Base-by-base conservation (phyloP, 2,888 invertebrate genomes). In the Drosophila acutilabella region DNA sequence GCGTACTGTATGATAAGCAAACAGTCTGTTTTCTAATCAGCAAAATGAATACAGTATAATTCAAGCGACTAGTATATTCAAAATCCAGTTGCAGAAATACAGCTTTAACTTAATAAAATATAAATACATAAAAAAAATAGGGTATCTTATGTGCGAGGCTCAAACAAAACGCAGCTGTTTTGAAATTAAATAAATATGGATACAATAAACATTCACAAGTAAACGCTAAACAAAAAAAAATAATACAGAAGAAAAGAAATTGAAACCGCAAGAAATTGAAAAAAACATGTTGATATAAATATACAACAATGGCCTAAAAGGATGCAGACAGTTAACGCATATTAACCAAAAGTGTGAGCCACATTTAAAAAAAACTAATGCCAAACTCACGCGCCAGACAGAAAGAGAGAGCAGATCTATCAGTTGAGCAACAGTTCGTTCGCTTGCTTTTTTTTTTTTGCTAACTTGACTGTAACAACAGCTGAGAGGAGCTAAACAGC, bases 331-430 rank as follows among this genome's bases (percentile, higher is more conserved):
- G 11, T 16, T 48, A 48, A 48, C 47, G 1, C 30, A 23, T 30
- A 14, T 3, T 23, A 41, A 13, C 16, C 30, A 18, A 16, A 41
- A 30, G 51, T 23, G 14, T 40, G 26, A 30, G 26, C 41, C 41
- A 47, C 13, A n/a, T 10, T 48, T 48, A 14, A 30, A 1, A 23
- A 8, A 36, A 38, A 67, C 74, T 85, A 81, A 81, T 77, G 36
- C 6, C 36, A 30, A 64, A 64, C 47, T 69, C 82, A 85, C 69
- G 82, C 59, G 50, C 69, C 74, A 72, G 74, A 74, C 73, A 33
- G 18, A 18, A 36, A 30, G 10, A 53, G 30, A 30, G 8, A 30
- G 30, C 6, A 8, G 30, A 8, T 30, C 53, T 47, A 20, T 48
- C 47, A 40, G 18, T 59, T 50, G 13, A 36, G 13, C 36, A 51